These are phyloP conservation scores for Rhabdomys pumilio DNA, from an alignment of 2,797 vertebrate genomes.

Conservation along the genomic window DNA sequence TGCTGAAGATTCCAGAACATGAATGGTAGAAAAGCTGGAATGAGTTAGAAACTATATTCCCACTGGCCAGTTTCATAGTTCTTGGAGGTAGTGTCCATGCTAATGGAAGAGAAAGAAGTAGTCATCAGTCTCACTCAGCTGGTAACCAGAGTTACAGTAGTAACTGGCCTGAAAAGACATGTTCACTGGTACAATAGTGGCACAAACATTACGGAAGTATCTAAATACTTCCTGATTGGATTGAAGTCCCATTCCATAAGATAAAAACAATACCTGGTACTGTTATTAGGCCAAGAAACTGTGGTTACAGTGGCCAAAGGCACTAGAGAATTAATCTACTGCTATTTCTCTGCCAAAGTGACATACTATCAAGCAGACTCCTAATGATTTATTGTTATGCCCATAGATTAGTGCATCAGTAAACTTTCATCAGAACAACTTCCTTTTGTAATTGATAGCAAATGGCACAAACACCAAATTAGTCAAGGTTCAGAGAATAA, in stretches of 20 bases:
- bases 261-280: not conserved
- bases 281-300: not conserved
- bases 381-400: not conserved
- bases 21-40: not conserved
- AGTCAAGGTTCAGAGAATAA: not conserved
- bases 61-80: not conserved
- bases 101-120: not conserved
- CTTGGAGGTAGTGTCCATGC: not conserved
- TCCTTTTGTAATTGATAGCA: not conserved
- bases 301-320: not conserved
- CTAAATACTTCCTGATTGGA: not conserved
- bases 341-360: not conserved
- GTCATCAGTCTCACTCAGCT: not conserved
- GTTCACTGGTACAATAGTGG: not conserved
- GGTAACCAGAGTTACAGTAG: not conserved
- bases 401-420: not conserved
- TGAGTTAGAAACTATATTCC: not conserved
- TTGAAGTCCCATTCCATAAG: not conserved
- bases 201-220: not conserved
- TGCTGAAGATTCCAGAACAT: not conserved
- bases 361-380: not conserved
- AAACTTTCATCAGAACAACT: not conserved
- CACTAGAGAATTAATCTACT: not conserved
- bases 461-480: not conserved
- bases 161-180: not conserved